Evolutionary conservation across 1,140 invertebrate genomes (phyloP), one percentile per base, ranked within the genome.

Genomic region (Mesaphorura yosii): DNA sequence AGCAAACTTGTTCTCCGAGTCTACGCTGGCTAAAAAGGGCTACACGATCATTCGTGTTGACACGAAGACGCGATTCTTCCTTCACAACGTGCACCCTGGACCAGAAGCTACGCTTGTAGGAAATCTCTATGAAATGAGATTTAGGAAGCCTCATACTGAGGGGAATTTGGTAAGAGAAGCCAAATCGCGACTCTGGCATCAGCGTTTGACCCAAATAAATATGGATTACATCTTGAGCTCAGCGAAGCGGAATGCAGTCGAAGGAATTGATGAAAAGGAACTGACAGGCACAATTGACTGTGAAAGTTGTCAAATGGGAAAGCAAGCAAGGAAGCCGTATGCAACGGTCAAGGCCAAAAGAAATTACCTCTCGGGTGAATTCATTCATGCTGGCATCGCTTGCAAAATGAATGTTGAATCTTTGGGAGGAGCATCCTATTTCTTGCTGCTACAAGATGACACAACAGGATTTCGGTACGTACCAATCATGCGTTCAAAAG

Each of bases 381-480:
- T 69, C 12, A 55, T 72, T 5, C 70, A 73, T 55, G 65, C 65
- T 0, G 71, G 73, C 56, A 48, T 73, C 1, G 69, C 67, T 55
- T 70, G 72, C 23, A 70, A 68, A 15, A 69, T 74, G 67, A 59
- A 66, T 15, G 51, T 60, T 6, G 46, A 17, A 22, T 69, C 67
- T 2, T 37, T 66, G 31, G 67, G 68, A 39, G 65, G 64, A n/a
- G 64, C 64, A 3, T 50, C 47, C 7, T 75, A 71, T 56, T 67
- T 70, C 29, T 25, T 72, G 1, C 70, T 72, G 0, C 69, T 74
- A 27, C 71, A 69, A 3, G 71, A 75, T 62, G 70, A 74, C 22
- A 68, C 48, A 46, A 63, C 66, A 6, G 59, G 67, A 39, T 70
- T 69, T 63, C 64, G 66, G 52, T 64, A 62, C 53, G 63, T 70